Percentiles rank a stretch among this genome's conserved stretches.
phyloP scores from a whole-genome alignment of 2,113 vertebrate species.

The Miniopterus natalensis region DNA sequence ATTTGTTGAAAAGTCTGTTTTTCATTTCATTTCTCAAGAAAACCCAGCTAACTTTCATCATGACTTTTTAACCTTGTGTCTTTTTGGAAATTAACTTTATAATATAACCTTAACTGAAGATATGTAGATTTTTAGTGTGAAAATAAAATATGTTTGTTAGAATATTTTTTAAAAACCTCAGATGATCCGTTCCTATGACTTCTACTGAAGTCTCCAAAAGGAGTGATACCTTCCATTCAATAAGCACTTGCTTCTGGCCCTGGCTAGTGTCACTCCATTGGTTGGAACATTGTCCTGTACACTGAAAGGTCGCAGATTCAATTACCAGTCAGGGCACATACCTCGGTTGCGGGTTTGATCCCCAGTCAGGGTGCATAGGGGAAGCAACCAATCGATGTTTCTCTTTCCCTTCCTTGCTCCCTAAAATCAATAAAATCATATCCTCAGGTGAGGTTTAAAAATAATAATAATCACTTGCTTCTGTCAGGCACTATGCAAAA shows the following conservation, averaged over 20 bases:
- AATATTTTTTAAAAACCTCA: background rate
- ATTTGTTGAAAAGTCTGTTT: constrained; percentile 49
- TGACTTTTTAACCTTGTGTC: background rate
- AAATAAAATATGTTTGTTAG: background rate
- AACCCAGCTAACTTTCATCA: background rate
- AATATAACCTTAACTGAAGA: constrained; percentile 55
- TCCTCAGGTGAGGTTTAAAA: background rate
- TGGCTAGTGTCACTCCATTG: background rate
- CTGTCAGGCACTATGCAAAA: background rate
- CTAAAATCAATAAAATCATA: background rate
- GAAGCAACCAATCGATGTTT: background rate
- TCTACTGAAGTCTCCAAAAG: background rate
- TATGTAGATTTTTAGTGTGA: background rate
- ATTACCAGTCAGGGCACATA: background rate
- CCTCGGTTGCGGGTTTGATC: background rate
- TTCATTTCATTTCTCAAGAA: constrained; percentile 55
- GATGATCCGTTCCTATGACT: background rate
- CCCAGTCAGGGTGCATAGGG: too few species aligned
- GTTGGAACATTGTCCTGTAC: background rate
- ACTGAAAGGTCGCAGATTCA: background rate
- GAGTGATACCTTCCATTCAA: background rate
- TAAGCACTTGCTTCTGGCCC: background rate
- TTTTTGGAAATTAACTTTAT: constrained; percentile 46
- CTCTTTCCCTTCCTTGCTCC: background rate
- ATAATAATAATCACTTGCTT: background rate